Base-by-base conservation (phyloP, 2,797 vertebrate genomes). In the Anomalospiza imberbis region DNA sequence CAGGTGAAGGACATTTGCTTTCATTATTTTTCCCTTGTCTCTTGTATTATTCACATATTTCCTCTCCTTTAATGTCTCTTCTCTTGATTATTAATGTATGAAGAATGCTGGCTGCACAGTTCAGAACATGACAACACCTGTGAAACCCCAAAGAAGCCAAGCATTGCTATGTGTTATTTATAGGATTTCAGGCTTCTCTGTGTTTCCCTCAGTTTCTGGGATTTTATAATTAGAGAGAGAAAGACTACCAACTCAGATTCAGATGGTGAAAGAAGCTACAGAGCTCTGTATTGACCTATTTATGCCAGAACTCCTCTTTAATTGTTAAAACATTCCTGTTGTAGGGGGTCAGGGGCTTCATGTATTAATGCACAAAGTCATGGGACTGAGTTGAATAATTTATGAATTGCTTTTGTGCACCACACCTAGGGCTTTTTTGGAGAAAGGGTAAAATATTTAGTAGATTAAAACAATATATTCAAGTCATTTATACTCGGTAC, bases 1-100 rank as follows among this genome's bases (percentile, higher is more conserved):
- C 86, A 93, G 73, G 65, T 90, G 93, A 96, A 96, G 83, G 84
- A 85, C 95, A 76, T 81, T 66, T 85, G 29, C 89, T 95, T 91
- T 90, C 88, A 91, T 92, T 94, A 85, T 92, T 89, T 93, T 95
- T 86, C 95, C 62, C 91, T 91, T 94, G 85, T 90, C 94, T 93
- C 88, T 80, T 96, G 85, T 96, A 95, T 97, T 97, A 96, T 96
- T 97, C 93, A 96, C 94, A n/a, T 83, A 94, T 96, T 95, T 95
- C 90, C 60, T 85, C 47, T 85, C 82, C 94, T 96, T 95, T 95
- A 97, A 95, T 91, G 85, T 94, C 63, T 93, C 58, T 89, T 81
- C 79, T 84, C 92, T 95, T 93, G 87, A 95, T 97, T 97, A 96
- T 95, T 97, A 96, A 96, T 96, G 70, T 78, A 94, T 94, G 87